These are phyloP conservation scores for Tupiocoris notatus DNA, from an alignment of 2,888 invertebrate genomes.

Conservation along the genomic window DNA sequence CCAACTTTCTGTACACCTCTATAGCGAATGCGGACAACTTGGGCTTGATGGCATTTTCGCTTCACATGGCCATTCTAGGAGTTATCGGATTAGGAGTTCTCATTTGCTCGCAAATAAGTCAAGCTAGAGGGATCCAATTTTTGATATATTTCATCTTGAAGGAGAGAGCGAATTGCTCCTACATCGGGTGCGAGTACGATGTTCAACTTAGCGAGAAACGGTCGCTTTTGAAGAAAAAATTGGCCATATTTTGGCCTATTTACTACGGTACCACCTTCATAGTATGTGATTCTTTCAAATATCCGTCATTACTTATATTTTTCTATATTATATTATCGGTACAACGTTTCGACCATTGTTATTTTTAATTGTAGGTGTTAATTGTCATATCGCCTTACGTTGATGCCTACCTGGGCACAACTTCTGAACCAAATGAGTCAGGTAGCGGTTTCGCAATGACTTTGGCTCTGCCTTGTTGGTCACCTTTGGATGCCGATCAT, in stretches of 20 bases:
- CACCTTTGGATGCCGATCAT: conserved; percentile 1
- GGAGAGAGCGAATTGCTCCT: background rate
- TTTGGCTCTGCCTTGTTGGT: conserved; percentile 1
- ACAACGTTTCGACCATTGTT: background rate
- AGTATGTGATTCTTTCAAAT: background rate
- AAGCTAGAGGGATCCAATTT: background rate
- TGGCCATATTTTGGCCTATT: conserved; percentile 1
- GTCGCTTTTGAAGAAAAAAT: background rate
- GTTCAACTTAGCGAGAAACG: background rate
- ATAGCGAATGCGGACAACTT: background rate
- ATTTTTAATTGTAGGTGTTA: background rate
- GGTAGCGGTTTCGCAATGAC: conserved; percentile 3
- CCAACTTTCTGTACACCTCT: background rate
- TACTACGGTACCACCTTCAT: background rate
- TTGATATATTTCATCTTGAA: background rate
- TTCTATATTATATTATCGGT: too few relatives aligned
- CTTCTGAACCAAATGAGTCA: background rate
- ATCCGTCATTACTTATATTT: too few relatives aligned
- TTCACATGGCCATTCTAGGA: background rate
- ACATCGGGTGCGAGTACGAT: background rate
- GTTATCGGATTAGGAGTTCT: background rate
- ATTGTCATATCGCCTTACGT: background rate
- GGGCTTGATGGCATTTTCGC: background rate
- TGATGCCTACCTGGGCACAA: background rate
- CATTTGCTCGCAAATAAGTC: background rate